phyloP scores from a whole-genome alignment of 2,113 vertebrate species.

The Semnornis frantzii region DNA sequence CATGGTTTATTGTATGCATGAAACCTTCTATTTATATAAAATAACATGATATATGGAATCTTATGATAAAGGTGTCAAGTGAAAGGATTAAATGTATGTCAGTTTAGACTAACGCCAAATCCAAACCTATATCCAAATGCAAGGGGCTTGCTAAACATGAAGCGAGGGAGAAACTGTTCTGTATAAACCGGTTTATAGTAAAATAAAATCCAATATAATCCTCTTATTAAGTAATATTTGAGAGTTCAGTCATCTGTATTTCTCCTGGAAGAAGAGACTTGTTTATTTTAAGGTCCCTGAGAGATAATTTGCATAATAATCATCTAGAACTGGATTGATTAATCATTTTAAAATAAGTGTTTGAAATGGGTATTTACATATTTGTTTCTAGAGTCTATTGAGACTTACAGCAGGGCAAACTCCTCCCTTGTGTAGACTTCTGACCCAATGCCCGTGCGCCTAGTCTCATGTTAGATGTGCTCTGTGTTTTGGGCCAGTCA shows the following conservation, averaged over 20 bases:
- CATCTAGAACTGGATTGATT: conserved; percentile 19
- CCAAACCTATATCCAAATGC: background rate
- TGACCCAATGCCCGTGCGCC: background rate
- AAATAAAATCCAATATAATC: conserved; percentile 48
- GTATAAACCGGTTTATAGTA: background rate
- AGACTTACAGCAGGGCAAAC: background rate
- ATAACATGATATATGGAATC: background rate
- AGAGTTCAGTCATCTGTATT: background rate
- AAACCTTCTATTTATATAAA: conserved; percentile 7
- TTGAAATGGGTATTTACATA: conserved; percentile 4
- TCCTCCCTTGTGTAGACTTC: background rate
- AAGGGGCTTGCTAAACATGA: background rate
- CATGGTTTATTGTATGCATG: background rate
- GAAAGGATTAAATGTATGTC: conserved; percentile 21
- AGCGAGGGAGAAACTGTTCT: background rate
- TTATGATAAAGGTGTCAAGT: background rate
- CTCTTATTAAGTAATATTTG: conserved; percentile 55
- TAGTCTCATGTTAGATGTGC: background rate
- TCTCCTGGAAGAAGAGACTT: conserved; percentile 15
- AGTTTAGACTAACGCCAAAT: conserved; percentile 28
- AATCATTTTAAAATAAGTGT: background rate
- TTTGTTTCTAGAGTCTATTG: background rate
- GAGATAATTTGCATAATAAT: background rate
- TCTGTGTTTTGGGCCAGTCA: background rate
- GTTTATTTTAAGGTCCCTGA: conserved; percentile 35